Conservation (phyloP, 2,797 vertebrate genomes). For the Coccyzus lansbergi region DNA sequence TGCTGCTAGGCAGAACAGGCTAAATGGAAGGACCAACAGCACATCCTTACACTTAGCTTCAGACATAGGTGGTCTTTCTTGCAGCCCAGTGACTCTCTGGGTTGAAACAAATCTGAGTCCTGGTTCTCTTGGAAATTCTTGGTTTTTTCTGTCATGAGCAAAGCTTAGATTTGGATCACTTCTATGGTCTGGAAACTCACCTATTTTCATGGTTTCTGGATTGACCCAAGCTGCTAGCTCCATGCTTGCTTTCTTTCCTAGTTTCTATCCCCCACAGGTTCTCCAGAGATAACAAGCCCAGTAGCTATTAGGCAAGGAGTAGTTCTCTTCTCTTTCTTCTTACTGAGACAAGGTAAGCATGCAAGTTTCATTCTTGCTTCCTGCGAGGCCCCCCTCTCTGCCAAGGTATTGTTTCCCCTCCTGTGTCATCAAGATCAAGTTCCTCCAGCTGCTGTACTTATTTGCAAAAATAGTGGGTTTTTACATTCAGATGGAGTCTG, state of each 20-base stretch:
- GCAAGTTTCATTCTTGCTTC: not conserved
- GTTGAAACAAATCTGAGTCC: not conserved
- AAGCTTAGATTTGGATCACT: not conserved
- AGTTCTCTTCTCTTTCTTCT: slow-evolving; percentile 16
- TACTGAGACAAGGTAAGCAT: slow-evolving; percentile 10
- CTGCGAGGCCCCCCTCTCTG: not conserved
- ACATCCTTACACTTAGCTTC: not conserved
- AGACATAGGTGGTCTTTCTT: not conserved
- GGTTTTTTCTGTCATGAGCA: not conserved
- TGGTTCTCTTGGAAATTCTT: not conserved
- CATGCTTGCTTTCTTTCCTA: not conserved
- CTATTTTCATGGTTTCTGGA: not conserved
- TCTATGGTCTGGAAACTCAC: not conserved
- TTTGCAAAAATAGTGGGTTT: not conserved
- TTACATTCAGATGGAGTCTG: fast-evolving
- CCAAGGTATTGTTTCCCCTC: not conserved
- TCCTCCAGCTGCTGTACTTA: not conserved
- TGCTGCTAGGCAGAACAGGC: not conserved
- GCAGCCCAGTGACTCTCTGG: not conserved
- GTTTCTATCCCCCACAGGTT: not conserved
- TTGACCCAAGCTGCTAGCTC: not conserved
- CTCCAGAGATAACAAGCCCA: not conserved
- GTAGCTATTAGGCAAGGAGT: slow-evolving; percentile 9
- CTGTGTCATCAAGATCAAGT: not conserved
- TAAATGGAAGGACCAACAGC: not conserved